Evolutionary conservation across 2,113 vertebrate genomes (phyloP).

Genomic region (Phalacrocorax brasilianus): DNA sequence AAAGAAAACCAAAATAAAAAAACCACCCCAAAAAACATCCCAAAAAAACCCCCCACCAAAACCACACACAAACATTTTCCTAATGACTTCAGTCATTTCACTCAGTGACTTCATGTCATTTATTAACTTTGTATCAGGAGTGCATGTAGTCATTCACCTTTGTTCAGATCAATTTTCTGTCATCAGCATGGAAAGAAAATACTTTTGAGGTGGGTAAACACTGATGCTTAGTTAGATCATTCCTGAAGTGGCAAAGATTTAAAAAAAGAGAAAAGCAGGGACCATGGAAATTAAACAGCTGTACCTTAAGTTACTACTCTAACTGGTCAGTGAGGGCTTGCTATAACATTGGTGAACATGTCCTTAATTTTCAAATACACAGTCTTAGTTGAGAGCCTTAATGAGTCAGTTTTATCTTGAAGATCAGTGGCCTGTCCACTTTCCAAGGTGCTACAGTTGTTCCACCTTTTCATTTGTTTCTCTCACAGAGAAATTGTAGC

Average conservation of each 20-base stretch:
- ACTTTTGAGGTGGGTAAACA: not conserved
- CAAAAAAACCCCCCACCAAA: not conserved
- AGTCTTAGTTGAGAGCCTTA: not conserved
- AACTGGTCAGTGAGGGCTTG: not conserved
- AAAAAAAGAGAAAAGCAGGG: not conserved
- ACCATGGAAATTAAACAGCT: not conserved
- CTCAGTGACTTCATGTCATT: not conserved
- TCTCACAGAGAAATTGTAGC: not conserved
- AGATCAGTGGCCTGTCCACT: conserved; percentile 12
- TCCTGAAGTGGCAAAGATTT: not conserved
- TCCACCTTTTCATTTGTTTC: conserved; percentile 33
- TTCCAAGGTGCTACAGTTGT: not conserved
- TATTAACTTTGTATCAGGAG: not conserved
- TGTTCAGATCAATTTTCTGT: not conserved
- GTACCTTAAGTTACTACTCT: not conserved
- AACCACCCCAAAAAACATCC: no score
- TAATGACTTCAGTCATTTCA: not conserved
- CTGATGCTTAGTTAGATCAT: no score
- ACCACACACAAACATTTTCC: not conserved
- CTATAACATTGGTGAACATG: not conserved
- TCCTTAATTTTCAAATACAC: not conserved
- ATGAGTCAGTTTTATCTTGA: conserved; percentile 36
- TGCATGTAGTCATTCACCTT: not conserved
- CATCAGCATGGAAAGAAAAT: not conserved
- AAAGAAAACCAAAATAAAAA: not conserved